These are phyloP conservation scores for Scarus forsteni DNA, from an alignment of 2,797 vertebrate species.

Conservation along the genomic window DNA sequence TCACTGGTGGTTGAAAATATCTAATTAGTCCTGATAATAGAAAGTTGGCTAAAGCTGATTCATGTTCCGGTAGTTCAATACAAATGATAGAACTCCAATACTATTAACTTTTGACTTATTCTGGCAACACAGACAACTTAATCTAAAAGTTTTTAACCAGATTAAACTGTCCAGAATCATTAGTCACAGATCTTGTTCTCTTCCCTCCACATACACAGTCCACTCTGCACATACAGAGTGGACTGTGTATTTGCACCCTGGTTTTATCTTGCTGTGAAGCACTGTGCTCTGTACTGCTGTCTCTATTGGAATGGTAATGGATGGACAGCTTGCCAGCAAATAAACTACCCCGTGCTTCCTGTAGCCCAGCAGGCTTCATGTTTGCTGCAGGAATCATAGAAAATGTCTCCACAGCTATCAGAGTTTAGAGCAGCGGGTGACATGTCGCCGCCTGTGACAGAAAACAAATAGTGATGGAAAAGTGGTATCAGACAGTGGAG, in stretches of 20 bases:
- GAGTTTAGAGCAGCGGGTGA: constrained; percentile 64
- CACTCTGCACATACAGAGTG: no score
- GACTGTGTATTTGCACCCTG: constrained; percentile 48
- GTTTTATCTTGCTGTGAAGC: constrained; percentile 76
- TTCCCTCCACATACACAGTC: constrained; percentile 32
- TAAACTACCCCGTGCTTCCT: constrained; percentile 74
- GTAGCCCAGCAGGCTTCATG: constrained; percentile 59
- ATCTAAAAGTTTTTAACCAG: constrained; percentile 57
- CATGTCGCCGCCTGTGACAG: constrained; percentile 63
- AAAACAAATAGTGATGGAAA: constrained; percentile 48
- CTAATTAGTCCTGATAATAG: no score
- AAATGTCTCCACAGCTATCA: constrained; percentile 73
- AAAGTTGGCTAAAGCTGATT: no score
- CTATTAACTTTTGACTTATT: not conserved
- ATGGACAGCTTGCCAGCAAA: constrained; percentile 78
- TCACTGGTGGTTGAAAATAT: no score
- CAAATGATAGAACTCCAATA: not conserved
- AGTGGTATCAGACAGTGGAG: constrained; percentile 15
- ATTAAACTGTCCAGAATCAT: constrained; percentile 64
- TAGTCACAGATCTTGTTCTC: constrained; percentile 47
- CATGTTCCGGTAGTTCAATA: not conserved
- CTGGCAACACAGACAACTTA: not conserved
- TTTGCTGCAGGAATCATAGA: constrained; percentile 73
- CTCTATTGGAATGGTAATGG: constrained; percentile 76
- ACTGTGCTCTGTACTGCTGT: constrained; percentile 63